Conservation (phyloP, 2,113 vertebrate species). For the Myotis davidii region DNA sequence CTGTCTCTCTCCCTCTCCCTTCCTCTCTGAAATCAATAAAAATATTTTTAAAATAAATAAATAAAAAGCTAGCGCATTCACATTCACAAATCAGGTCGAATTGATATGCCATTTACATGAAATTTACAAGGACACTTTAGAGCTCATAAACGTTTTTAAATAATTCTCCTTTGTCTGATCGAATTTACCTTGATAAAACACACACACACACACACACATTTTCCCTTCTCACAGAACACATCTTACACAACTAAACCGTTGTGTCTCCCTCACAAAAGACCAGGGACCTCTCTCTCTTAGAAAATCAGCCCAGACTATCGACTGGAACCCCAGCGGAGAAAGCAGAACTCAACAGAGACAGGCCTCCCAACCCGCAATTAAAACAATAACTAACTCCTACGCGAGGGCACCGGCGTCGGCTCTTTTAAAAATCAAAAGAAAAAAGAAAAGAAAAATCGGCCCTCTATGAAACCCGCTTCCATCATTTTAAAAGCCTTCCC, state of each 20-base stretch:
- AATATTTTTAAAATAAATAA: no score
- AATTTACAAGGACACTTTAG: background rate
- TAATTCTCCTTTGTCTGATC: background rate
- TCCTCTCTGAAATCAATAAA: background rate
- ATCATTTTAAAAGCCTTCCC: slow-evolving; percentile 84
- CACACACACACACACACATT: background rate
- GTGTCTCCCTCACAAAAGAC: slow-evolving; percentile 8
- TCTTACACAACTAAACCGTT: background rate
- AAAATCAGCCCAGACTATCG: background rate
- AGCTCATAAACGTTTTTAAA: background rate
- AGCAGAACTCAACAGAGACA: background rate
- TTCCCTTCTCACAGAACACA: background rate
- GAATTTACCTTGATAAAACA: background rate
- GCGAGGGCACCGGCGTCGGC: slow-evolving; percentile 11
- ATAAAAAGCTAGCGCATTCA: background rate
- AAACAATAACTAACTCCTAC: slow-evolving; percentile 62
- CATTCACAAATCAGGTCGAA: background rate
- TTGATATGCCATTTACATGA: background rate
- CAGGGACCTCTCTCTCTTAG: background rate
- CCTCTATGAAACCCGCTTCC: slow-evolving; percentile 57
- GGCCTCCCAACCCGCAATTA: slow-evolving; percentile 34
- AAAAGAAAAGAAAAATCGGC: slow-evolving; percentile 57
- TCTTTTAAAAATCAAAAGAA: slow-evolving; percentile 77
- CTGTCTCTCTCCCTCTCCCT: background rate
- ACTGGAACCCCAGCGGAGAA: slow-evolving; percentile 2